Base-by-base conservation (phyloP, 2,797 vertebrate genomes). In the Chelmon rostratus region DNA sequence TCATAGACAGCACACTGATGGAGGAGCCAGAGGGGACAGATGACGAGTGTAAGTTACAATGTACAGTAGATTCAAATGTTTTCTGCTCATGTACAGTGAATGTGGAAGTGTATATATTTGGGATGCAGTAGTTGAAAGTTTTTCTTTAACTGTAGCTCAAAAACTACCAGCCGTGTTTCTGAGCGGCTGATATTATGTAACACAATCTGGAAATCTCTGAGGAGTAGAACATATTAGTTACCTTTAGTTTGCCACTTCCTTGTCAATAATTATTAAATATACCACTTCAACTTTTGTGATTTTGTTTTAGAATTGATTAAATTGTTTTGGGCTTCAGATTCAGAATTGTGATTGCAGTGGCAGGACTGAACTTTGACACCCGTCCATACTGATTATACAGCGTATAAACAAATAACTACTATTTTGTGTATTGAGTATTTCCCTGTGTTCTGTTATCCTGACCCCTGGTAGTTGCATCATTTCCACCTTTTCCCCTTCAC, bases 1-100 rank as follows among this genome's bases (percentile, higher is more conserved):
- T 99, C 86, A 99, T 99, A 2, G 98, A 99, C 94, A 98, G 98
- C 94, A 99, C 98, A 4, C 94, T 99, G 88, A 91, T 99, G 88
- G 98, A 99, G 91, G 98, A 99, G 49, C 93, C 96, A 0, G 98
- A 99, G 90, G 96, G 95, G 70, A 94, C 96, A 0, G 98, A 99
- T 0, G 98, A 99, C 68, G 98, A 99, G 40, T 92, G 98, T 99
- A 84, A 84, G 97, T 93, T 68, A 38, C 61, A 3, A 18, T 23
- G 8, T 28, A 3, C 11, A 73, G 13, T 50, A 18, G 69, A 47
- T 70, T 53, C n/a, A 63, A 42, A 66, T 50, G 33, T 37, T 61
- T 57, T 38, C 19, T 38, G 23, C 19, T 28, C 11, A 19, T n/a
- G 8, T 42, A 42, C 28, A 31, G 5, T 25, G 18, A 37, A 38